Conservation (phyloP, 2,113 vertebrate species). For the Cyanocitta stelleri region DNA sequence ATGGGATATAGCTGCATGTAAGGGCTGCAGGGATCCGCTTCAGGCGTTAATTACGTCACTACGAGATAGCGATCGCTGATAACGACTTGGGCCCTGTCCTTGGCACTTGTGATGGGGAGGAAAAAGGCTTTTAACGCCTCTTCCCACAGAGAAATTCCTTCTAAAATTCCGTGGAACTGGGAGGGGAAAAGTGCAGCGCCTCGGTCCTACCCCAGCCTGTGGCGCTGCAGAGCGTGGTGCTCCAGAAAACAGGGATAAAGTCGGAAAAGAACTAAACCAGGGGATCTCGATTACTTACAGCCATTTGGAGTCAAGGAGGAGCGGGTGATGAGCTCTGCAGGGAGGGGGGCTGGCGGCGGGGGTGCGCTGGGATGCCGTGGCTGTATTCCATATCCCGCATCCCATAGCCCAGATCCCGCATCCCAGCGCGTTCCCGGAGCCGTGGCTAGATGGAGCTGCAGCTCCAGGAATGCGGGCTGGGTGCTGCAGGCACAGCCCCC, state of each 20-base stretch:
- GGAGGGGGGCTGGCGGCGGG: background rate
- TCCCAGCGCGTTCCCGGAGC: background rate
- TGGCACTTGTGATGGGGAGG: fast-evolving
- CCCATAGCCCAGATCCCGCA: fast-evolving
- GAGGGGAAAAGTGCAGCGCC: background rate
- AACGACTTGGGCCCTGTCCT: background rate
- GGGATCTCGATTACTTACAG: fast-evolving
- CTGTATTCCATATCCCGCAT: fast-evolving
- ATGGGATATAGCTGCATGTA: fast-evolving
- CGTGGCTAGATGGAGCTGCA: conserved; percentile 70
- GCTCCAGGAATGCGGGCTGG: conserved; percentile 52
- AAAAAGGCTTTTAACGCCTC: background rate
- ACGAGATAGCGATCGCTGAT: fast-evolving
- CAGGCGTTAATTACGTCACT: fast-evolving
- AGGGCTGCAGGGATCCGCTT: no score
- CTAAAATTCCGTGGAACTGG: background rate
- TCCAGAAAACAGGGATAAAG: background rate
- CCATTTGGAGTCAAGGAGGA: fast-evolving
- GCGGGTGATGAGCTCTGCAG: fast-evolving
- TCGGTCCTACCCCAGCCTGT: fast-evolving
- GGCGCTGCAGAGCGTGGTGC: background rate
- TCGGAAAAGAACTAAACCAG: no score
- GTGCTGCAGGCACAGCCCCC: background rate
- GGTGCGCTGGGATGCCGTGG: fast-evolving
- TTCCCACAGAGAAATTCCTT: background rate